phyloP scores from a whole-genome alignment of 2,888 invertebrate genomes.

The Megaustenia siamemsis region DNA sequence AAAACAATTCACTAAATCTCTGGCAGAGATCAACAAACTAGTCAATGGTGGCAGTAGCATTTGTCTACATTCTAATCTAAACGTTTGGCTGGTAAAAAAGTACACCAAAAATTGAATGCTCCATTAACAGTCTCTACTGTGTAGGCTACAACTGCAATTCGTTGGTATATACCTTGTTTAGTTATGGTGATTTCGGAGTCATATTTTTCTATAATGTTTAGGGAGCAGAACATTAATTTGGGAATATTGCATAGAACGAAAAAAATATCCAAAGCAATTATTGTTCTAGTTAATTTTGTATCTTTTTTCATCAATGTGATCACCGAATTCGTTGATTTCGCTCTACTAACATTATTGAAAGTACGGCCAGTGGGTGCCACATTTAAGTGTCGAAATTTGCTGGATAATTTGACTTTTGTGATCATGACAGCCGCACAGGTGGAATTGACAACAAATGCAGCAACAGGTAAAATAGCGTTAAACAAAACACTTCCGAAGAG shows the following conservation, averaged over 20 bases:
- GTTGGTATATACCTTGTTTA: neutral
- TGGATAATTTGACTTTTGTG: neutral
- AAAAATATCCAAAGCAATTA: neutral
- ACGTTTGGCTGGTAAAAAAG: neutral
- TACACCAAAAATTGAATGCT: neutral
- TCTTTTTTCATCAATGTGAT: neutral
- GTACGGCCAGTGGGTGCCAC: neutral
- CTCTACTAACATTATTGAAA: too few species aligned
- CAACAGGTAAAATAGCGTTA: neutral
- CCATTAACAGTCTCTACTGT: neutral
- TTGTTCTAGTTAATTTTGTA: neutral
- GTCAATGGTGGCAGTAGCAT: too few species aligned
- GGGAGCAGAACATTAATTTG: neutral
- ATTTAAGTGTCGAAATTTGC: neutral
- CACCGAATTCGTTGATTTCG: neutral
- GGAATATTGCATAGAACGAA: slow-evolving; percentile 23
- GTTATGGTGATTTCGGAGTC: neutral
- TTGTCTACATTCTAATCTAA: neutral
- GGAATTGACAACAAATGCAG: neutral
- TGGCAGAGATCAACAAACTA: neutral
- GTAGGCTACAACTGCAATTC: neutral
- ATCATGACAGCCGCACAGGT: neutral
- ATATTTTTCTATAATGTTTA: neutral
- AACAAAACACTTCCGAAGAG: neutral
- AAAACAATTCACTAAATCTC: too few species aligned